Base-by-base conservation (phyloP, 2,113 vertebrate genomes). In the Takifugu bimaculatus region DNA sequence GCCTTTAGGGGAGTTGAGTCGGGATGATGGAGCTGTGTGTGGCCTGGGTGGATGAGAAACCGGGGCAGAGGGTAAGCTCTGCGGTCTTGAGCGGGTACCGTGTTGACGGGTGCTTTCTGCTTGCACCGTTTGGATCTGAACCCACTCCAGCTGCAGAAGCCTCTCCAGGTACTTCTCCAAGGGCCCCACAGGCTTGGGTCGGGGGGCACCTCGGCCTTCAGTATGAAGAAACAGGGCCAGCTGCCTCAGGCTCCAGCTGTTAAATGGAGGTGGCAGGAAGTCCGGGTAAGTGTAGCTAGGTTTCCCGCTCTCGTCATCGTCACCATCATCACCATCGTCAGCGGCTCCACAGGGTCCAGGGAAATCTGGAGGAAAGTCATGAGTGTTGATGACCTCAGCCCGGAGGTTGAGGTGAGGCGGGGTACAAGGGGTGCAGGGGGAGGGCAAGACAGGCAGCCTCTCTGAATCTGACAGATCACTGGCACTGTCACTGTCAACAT, bases 401-500 rank as follows among this genome's bases (percentile, higher is more conserved):
- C 95, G 85, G n/a, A 98, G 93, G 53, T 93, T 93, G 26, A 98
- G 94, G 27, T 95, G 93, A 1, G 95, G 95, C 0, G 94, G 96
- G 0, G 94, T 91, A 74, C 94, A 93, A 4, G 94, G 96, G 0
- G 94, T 91, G 25, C 94, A 93, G 2, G 94, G 93, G 0, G 95
- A 94, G 0, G 93, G 92, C 7, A 92, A 87, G 0, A 95, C 82
- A 27, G 94, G 93, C 50, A 97, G 88, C 59, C 96, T 88, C 78
- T 98, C 96, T 0, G 96, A 98, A 75, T 98, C 96, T 0, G 96
- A 97, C 56, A 98, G 92, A 63, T 98, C 96, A 6, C 96, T 98
- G 53, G 93, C 95, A 5, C 94, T 96, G 50, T 97, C 96, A 35
- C 91, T 93, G 60, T 95, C 94, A 0, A 89, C 87, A 58, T 92